Conservation (phyloP, 2,797 vertebrate species). For the Scolopax bukidnonensis region DNA sequence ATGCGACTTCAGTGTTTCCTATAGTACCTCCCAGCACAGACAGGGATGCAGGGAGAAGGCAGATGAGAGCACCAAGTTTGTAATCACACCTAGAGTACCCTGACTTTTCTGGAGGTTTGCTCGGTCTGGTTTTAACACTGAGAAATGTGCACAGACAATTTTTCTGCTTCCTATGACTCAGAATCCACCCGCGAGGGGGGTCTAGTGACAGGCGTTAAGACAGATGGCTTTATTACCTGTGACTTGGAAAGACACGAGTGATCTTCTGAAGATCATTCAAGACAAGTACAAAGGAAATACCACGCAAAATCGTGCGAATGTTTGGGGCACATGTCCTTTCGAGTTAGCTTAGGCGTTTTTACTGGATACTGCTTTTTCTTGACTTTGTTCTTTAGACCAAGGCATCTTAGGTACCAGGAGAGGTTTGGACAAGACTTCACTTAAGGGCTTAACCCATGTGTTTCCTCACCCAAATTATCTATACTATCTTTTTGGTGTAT, state of each 20-base stretch:
- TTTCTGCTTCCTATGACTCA: background rate
- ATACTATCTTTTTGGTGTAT: background rate
- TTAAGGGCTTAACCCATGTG: background rate
- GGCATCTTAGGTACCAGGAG: background rate
- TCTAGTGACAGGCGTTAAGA: background rate
- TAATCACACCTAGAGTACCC: background rate
- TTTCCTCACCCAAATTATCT: background rate
- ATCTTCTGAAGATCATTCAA: slow-evolving; percentile 15
- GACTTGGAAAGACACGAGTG: background rate
- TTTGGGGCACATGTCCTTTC: background rate
- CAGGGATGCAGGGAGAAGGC: accelerated
- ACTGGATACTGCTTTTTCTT: background rate
- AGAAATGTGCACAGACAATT: background rate
- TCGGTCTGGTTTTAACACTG: accelerated
- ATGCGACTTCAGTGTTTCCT: background rate
- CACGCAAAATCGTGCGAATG: background rate
- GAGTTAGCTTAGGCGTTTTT: background rate
- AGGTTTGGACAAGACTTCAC: background rate
- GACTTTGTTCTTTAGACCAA: background rate
- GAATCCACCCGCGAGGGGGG: background rate
- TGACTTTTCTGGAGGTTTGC: background rate
- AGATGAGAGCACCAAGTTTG: background rate
- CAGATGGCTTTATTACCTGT: slow-evolving; percentile 41
- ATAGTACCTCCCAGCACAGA: accelerated
- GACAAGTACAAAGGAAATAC: background rate